Evolutionary conservation across 1,140 invertebrate genomes (phyloP).

Genomic region (Orchestia grillus): DNA sequence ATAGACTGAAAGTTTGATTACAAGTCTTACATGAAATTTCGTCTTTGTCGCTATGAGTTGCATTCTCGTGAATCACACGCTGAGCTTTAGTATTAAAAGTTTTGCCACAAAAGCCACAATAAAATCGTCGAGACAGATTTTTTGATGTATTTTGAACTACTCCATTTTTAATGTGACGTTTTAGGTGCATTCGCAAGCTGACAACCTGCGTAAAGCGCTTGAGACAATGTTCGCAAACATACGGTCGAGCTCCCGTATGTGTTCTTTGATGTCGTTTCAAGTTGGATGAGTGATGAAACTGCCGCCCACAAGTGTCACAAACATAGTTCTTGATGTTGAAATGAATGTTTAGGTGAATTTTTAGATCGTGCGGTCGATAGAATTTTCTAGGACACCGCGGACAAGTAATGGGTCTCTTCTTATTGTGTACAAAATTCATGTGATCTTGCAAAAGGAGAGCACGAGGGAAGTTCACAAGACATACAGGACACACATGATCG

Average conservation of each 20-base stretch:
- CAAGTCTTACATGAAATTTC: constrained; percentile 61
- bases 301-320: constrained; percentile 73
- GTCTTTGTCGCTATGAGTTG: constrained; percentile 59
- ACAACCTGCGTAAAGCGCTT: constrained; percentile 72
- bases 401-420: constrained; percentile 64
- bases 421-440: constrained; percentile 62
- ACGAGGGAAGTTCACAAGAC: constrained; percentile 60
- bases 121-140: constrained; percentile 66
- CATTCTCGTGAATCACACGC: constrained; percentile 70
- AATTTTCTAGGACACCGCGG: constrained; percentile 68
- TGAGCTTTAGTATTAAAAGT: constrained; percentile 71
- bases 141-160: background rate
- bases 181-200: constrained; percentile 69
- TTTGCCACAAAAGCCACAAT: constrained; percentile 72
- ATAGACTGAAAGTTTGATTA: constrained; percentile 43
- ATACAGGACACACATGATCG: constrained; percentile 61
- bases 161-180: constrained; percentile 68
- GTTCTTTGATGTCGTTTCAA: constrained; percentile 73
- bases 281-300: constrained; percentile 74
- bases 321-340: constrained; percentile 72
- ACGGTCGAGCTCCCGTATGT: constrained; percentile 73
- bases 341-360: constrained; percentile 73
- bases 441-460: constrained; percentile 63
- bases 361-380: constrained; percentile 70
- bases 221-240: constrained; percentile 73